Evolutionary conservation across 2,888 invertebrate genomes (phyloP).

Genomic region (Cantharis nigra): DNA sequence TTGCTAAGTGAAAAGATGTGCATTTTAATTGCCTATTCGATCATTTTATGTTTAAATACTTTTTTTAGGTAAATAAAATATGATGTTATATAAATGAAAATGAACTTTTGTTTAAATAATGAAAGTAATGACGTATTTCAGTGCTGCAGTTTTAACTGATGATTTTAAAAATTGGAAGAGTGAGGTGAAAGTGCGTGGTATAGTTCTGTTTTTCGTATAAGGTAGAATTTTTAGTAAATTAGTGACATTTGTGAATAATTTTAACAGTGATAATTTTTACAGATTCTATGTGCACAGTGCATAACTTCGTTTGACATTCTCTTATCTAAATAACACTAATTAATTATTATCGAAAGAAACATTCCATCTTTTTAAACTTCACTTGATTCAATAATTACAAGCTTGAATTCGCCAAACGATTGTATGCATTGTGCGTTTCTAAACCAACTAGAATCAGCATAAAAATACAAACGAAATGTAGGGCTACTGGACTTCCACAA

Average conservation of each 20-base stretch:
- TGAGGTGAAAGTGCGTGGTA: constrained; percentile 54
- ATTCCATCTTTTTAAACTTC: constrained; percentile 33
- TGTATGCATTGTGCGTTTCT: constrained; percentile 38
- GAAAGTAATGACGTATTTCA: constrained; percentile 20
- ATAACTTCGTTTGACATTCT: constrained; percentile 32
- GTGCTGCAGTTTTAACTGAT: constrained; percentile 31
- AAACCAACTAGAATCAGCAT: constrained; percentile 52
- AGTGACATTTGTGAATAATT: constrained; percentile 56
- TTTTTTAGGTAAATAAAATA: constrained; percentile 48
- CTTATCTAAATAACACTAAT: constrained; percentile 16
- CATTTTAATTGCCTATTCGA: constrained; percentile 43
- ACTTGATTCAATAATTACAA: neutral
- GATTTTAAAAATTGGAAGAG: constrained; percentile 41
- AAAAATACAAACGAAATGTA: constrained; percentile 52
- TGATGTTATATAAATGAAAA: constrained; percentile 45
- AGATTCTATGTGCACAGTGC: constrained; percentile 32
- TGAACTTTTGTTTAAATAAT: constrained; percentile 46
- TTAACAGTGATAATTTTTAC: constrained; percentile 45
- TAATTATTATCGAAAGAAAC: constrained; percentile 31
- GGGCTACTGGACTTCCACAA: constrained; percentile 59
- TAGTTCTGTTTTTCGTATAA: constrained; percentile 41
- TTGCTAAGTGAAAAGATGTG: constrained; percentile 38
- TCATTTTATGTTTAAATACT: constrained; percentile 48
- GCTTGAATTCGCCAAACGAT: constrained; percentile 14
- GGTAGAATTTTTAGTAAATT: constrained; percentile 44